phyloP scores from a whole-genome alignment of 2,888 invertebrate genomes.

The Ceramica pisi region DNA sequence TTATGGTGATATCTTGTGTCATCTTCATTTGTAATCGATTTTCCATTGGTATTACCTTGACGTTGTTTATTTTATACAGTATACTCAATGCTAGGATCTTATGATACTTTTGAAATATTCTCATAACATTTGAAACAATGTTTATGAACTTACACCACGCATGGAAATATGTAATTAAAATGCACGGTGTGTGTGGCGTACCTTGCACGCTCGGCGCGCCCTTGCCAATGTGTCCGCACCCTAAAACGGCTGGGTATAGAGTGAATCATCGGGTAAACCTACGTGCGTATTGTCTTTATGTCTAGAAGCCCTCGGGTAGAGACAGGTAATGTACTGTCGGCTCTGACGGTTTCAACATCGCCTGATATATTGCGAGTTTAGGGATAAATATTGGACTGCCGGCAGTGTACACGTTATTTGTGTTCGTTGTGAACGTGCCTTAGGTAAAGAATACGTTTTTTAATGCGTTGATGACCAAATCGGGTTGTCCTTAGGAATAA shows the following conservation, averaged over 20 bases:
- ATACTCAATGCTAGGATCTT: conserved; percentile 3
- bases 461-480: background rate
- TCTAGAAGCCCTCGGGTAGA: conserved; percentile 32
- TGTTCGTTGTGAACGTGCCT: background rate
- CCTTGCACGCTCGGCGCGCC: conserved; percentile 45
- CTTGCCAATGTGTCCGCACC: conserved; percentile 49
- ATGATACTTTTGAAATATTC: conserved; percentile 11
- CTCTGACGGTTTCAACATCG: conserved; percentile 38
- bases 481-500: background rate
- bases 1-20: background rate
- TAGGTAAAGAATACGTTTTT: background rate
- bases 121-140: conserved; percentile 12
- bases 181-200: conserved; percentile 32
- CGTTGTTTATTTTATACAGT: too few relatives aligned
- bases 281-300: conserved; percentile 53
- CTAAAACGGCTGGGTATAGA: conserved; percentile 48
- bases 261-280: conserved; percentile 67
- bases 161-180: conserved; percentile 40
- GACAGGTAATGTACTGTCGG: conserved; percentile 35
- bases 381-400: conserved; percentile 21
- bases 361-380: conserved; percentile 6
- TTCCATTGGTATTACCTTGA: background rate
- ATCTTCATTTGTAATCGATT: background rate
- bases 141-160: conserved; percentile 13
- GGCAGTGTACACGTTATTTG: conserved; percentile 3